Base-by-base conservation (phyloP, 2,888 invertebrate species). In the Callimorpha dominula region DNA sequence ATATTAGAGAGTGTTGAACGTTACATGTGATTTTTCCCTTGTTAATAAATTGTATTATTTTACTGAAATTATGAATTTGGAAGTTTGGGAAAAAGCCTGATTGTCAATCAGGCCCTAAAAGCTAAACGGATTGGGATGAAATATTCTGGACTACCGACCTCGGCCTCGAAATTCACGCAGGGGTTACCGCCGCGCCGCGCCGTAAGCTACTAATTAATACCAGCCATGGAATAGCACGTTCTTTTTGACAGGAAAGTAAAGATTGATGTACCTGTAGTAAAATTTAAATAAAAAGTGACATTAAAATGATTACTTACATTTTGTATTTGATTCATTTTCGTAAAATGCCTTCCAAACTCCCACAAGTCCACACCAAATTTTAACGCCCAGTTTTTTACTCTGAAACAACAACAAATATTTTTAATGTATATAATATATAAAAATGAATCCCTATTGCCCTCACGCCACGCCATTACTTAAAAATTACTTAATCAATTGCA, bases 341-440 rank as follows among this genome's bases (percentile, higher is more conserved):
- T 98, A 91, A 97, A 97, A 93, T 98, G 97, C 89, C 97, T 96
- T 78, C 98, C 98, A 87, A 98, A 98, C 94, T 98, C 98, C 98
- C 98, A 98, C 81, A 98, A 96, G 94, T 98, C 98, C 81, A 98
- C 98, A 85, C 98, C 98, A 90, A 98, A 98, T 95, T 98, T 98
- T 80, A 98, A 94, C 81, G 98, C 98, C 98, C 98, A 98, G 92
- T 98, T 98, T 93, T 98, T 98, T 82, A 98, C 98, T 96, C 98
- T 98, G 97, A 75, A 97, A 97, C 89, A 92, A 92, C 88, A 85
- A 80, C 52, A 50, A 60, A 8, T 15, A 68, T 43, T 43, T 20
- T 14, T n/a, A 43, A 42, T 11, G 43, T 66, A 15, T n/a, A 3
- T n/a, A n/a, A 3, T n/a, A n/a, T 17, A n/a, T 17, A 54, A 9